phyloP scores from a whole-genome alignment of 1,140 invertebrate species.

The Psix sp. region DNA sequence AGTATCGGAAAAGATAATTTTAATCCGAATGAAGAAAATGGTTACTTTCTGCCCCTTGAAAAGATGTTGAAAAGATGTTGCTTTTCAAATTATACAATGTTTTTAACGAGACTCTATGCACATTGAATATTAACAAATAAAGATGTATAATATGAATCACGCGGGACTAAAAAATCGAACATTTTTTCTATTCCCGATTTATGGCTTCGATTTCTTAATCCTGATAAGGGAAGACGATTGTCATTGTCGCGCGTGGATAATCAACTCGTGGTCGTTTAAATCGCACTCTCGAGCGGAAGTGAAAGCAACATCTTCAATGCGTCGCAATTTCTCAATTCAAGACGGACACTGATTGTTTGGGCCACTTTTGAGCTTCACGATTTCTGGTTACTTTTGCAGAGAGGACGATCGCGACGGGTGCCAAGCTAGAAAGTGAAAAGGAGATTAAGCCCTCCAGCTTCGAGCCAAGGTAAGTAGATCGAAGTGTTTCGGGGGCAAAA shows the following conservation, averaged over 20 bases:
- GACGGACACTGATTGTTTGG: constrained; percentile 14
- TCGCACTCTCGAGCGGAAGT: constrained; percentile 43
- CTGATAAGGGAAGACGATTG: constrained; percentile 37
- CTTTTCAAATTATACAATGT: no score
- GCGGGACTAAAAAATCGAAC: neutral
- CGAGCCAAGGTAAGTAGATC: constrained; percentile 70
- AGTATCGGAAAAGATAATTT: no score
- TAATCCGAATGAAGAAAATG: no score
- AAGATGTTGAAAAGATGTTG: no score
- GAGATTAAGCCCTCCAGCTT: constrained; percentile 63
- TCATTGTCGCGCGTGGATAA: constrained; percentile 29
- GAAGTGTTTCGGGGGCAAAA: constrained; percentile 55
- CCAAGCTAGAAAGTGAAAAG: constrained; percentile 72
- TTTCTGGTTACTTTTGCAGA: constrained; percentile 66
- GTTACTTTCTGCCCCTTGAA: no score
- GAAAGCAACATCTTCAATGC: constrained; percentile 45
- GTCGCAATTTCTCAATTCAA: constrained; percentile 26
- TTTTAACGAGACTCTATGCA: no score
- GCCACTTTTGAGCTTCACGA: constrained; percentile 24
- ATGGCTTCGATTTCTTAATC: constrained; percentile 39
- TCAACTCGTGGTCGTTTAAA: constrained; percentile 32
- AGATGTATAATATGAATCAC: no score
- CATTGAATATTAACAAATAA: no score
- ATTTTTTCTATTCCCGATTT: neutral
- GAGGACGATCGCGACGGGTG: constrained; percentile 63